These are phyloP conservation scores for Sebastes alutus DNA, from an alignment of 2,797 vertebrate genomes.

Conservation along the genomic window DNA sequence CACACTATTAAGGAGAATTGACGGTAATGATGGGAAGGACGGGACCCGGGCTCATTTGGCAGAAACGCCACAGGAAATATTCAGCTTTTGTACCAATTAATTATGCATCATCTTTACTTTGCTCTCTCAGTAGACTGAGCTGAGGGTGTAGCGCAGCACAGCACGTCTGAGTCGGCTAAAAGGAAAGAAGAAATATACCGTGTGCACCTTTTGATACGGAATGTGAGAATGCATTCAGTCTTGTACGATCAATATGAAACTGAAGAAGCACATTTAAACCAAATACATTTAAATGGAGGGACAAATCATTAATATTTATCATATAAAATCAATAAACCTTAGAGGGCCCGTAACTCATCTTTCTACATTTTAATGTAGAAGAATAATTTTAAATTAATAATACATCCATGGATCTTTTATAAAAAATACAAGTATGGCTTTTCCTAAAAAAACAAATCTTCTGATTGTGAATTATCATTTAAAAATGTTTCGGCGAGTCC, in stretches of 20 bases:
- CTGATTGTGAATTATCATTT: too few species aligned
- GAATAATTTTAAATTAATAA: too few species aligned
- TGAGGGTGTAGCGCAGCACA: constrained; percentile 5
- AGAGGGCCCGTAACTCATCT: not conserved
- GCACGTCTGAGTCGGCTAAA: not conserved
- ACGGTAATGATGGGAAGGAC: constrained; percentile 66
- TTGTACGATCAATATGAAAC: not conserved
- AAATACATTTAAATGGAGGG: not conserved
- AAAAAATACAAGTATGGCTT: too few species aligned
- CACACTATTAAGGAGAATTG: constrained; percentile 70
- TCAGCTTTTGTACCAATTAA: constrained; percentile 63
- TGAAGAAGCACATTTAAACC: not conserved
- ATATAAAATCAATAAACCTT: not conserved
- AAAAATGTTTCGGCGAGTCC: too few species aligned
- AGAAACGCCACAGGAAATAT: constrained; percentile 70
- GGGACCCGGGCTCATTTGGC: constrained; percentile 62
- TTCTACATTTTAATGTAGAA: too few species aligned
- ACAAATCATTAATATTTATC: not conserved
- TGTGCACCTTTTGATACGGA: not conserved
- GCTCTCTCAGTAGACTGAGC: constrained; percentile 23
- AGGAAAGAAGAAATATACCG: not conserved
- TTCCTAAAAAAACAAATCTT: too few species aligned
- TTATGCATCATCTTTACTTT: constrained; percentile 72
- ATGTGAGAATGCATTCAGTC: not conserved
- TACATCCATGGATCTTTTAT: too few species aligned